Evolutionary conservation across 1,140 invertebrate genomes (phyloP), one percentile per base, ranked within the genome.

Genomic region (Cherax destructor): DNA sequence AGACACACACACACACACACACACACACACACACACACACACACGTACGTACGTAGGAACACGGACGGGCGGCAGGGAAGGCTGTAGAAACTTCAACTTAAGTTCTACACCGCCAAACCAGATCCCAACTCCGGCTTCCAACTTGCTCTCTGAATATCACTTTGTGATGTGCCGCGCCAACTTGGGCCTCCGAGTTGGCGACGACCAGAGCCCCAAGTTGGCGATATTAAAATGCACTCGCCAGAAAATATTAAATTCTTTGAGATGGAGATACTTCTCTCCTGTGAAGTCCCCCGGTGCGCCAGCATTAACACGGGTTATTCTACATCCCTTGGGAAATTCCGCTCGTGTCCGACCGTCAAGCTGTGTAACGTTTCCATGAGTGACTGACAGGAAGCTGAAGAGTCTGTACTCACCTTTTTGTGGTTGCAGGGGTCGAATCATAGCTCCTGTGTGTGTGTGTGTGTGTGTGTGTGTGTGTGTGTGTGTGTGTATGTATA

Each of bases 41-140:
- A 83, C 49, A 83, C 80, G 59, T 52, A 83, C 80, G 11, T n/a
- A 61, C 50, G 59, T 52, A 83, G n/a, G 41, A 6, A 41, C 76
- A 47, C 24, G 21, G 30, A 1, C 10, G 76, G 21, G 65, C 3
- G 65, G 65, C 65, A 21, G 65, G 65, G 65, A 21, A 69, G 65
- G 65, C 21, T 1, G 13, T 11, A 69, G 13, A 30, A 30, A 74
- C 24, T 30, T 30, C n/a, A 30, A 3, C n/a, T 7, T 74, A 74
- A 74, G n/a, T n/a, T 74, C 24, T 11, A 21, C n/a, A 30, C 6
- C 24, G 24, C 69, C 69, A 74, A 24, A 74, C 24, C 69, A 74
- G 69, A 74, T 74, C 69, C 11, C 69, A 74, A 74, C 69, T 74
- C 69, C n/a, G 69, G 7, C 69, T 30, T 41, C 30, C n/a, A 74